These are phyloP conservation scores for Umimayanthus kanabou DNA, from an alignment of 92 coral and sea anemone species.

Conservation along the genomic window DNA sequence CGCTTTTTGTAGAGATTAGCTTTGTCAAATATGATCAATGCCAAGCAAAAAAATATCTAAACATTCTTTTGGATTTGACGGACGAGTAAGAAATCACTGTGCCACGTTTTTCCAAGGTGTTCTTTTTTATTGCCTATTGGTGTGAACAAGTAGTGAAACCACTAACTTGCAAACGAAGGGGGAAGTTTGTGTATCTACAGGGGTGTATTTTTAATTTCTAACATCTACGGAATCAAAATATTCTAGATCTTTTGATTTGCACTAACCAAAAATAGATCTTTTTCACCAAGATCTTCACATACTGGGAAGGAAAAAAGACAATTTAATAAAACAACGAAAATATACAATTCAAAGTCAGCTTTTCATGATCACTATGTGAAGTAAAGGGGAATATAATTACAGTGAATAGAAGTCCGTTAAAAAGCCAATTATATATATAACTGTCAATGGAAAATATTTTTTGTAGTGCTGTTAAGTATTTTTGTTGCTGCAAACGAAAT, in stretches of 20 bases:
- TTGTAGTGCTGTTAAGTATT: neutral
- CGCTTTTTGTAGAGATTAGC: neutral
- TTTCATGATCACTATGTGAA: neutral
- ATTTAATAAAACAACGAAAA: neutral
- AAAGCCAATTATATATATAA: neutral
- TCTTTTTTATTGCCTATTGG: neutral
- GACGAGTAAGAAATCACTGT: too few relatives aligned
- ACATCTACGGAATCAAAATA: constrained; percentile 14
- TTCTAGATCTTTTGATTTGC: constrained; percentile 11
- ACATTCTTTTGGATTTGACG: neutral
- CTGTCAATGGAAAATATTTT: neutral
- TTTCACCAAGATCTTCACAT: neutral
- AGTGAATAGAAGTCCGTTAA: neutral
- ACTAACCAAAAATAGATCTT: constrained; percentile 13
- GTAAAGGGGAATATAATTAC: neutral
- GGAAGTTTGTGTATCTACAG: neutral
- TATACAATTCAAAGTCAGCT: neutral
- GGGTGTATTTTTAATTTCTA: neutral
- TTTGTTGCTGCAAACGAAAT: neutral
- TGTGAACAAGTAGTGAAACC: neutral
- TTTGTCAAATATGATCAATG: neutral
- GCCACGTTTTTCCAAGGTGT: neutral
- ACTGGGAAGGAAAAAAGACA: neutral
- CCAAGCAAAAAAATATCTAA: neutral
- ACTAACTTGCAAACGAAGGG: neutral